Evolutionary conservation across 2,113 vertebrate genomes (phyloP).

Genomic region (Quiscalus mexicanus): DNA sequence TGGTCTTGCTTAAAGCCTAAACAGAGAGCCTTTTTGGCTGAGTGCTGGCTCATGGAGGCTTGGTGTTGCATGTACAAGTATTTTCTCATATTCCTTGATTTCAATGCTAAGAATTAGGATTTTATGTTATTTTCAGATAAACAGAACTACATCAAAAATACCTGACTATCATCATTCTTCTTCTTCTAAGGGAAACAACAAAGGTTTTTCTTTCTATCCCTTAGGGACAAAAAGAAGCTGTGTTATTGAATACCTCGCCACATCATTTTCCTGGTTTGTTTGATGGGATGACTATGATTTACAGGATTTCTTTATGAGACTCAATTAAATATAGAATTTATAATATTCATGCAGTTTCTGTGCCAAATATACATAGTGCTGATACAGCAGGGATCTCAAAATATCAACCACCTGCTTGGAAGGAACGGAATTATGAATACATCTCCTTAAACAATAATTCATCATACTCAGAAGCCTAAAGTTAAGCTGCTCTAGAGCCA

Average conservation of each 20-base stretch:
- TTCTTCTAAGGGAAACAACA: neutral
- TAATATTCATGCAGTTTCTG: constrained; percentile 59
- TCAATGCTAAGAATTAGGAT: neutral
- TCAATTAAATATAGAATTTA: constrained; percentile 62
- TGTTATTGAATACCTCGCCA: neutral
- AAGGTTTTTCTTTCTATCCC: neutral
- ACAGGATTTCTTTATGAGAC: constrained; percentile 49
- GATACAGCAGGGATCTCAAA: constrained; percentile 67
- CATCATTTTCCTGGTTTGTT: constrained; percentile 31
- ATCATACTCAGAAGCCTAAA: constrained; percentile 62
- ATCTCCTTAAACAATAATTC: constrained; percentile 69
- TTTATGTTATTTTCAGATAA: neutral
- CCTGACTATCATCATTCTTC: neutral
- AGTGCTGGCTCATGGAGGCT: neutral
- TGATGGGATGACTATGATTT: constrained; percentile 58
- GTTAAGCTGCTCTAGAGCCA: constrained; percentile 54
- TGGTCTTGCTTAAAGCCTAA: neutral
- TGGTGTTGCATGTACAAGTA: neutral
- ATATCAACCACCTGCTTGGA: constrained; percentile 69
- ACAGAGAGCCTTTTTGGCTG: neutral
- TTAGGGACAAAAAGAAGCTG: neutral
- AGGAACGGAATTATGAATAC: constrained; percentile 53
- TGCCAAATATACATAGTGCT: constrained; percentile 68
- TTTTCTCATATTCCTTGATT: neutral
- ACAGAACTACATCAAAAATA: neutral